These are phyloP conservation scores for Glareola pratincola DNA, from an alignment of 2,113 vertebrate genomes.

Conservation along the genomic window DNA sequence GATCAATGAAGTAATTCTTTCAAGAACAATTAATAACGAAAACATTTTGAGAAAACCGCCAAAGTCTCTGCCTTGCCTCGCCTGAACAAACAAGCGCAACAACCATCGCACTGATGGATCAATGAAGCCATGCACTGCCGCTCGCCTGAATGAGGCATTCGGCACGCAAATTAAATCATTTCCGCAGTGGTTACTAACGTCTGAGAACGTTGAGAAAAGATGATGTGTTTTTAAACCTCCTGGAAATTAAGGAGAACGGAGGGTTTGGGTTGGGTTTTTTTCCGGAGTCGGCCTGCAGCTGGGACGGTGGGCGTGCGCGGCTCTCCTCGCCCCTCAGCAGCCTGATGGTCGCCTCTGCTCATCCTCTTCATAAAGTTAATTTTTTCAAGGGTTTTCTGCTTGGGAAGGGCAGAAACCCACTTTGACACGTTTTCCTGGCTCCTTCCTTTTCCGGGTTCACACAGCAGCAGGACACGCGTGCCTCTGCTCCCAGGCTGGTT, in stretches of 20 bases:
- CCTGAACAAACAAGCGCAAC: background rate
- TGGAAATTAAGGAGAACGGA: background rate
- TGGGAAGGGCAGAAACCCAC: background rate
- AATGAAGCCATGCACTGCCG: background rate
- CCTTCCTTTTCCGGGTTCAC: background rate
- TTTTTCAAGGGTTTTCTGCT: background rate
- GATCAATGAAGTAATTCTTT: conserved; percentile 54
- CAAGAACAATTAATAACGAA: conserved; percentile 38
- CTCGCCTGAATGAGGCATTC: background rate
- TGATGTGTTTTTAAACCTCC: background rate
- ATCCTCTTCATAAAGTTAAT: rapidly evolving
- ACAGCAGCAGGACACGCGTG: rapidly evolving
- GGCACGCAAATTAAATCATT: background rate
- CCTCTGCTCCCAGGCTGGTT: background rate
- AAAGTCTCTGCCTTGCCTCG: background rate
- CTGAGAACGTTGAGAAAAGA: background rate
- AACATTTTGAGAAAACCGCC: background rate
- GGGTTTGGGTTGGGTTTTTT: background rate
- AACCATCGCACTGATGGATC: background rate
- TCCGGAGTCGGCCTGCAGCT: background rate
- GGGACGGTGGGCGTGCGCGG: rapidly evolving
- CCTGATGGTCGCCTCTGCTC: rapidly evolving
- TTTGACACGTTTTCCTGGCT: rapidly evolving
- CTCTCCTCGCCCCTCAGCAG: background rate
- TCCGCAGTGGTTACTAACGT: background rate